Percentiles rank a stretch among this genome's conserved stretches.
Conservation (phyloP, 2,113 vertebrate species). For the Planiliza haematocheilus region DNA sequence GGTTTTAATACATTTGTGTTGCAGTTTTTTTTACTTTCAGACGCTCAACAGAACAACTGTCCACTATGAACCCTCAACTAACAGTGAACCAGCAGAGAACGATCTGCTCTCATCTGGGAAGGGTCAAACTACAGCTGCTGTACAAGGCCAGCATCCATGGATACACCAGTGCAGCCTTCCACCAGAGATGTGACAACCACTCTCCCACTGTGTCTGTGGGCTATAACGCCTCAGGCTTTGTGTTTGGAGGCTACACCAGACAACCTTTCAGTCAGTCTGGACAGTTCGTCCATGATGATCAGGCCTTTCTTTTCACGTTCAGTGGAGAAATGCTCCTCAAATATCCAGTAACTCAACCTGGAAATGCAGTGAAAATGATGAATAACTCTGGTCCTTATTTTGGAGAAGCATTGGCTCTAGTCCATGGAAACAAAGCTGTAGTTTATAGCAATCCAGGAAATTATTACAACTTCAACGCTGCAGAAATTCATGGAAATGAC, state of each 20-base stretch:
- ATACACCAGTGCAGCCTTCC: conserved; percentile 57
- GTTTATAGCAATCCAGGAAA: conserved; percentile 33
- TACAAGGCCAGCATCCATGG: conserved; percentile 75
- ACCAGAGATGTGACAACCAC: conserved; percentile 64
- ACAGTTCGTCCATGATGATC: conserved; percentile 43
- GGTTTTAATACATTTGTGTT: no score
- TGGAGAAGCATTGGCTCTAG: conserved; percentile 44
- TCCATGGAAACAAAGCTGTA: accelerated
- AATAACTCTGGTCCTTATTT: conserved; percentile 62
- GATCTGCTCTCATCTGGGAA: conserved; percentile 52
- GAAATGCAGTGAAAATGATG: neutral
- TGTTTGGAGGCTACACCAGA: conserved; percentile 77
- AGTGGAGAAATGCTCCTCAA: conserved; percentile 16
- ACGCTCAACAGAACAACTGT: neutral
- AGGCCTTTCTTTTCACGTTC: conserved; percentile 77
- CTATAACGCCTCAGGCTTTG: conserved; percentile 70
- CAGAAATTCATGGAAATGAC: conserved; percentile 51
- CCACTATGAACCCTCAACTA: conserved; percentile 48
- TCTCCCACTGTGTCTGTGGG: conserved; percentile 75
- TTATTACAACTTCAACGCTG: conserved; percentile 52
- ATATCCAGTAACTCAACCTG: neutral
- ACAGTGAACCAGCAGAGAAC: conserved; percentile 48
- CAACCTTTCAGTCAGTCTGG: conserved; percentile 52
- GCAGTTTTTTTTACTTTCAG: neutral
- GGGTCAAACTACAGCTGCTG: conserved; percentile 60